These are phyloP conservation scores for Philonicus albiceps DNA, from an alignment of 2,888 invertebrate species.

Conservation along the genomic window DNA sequence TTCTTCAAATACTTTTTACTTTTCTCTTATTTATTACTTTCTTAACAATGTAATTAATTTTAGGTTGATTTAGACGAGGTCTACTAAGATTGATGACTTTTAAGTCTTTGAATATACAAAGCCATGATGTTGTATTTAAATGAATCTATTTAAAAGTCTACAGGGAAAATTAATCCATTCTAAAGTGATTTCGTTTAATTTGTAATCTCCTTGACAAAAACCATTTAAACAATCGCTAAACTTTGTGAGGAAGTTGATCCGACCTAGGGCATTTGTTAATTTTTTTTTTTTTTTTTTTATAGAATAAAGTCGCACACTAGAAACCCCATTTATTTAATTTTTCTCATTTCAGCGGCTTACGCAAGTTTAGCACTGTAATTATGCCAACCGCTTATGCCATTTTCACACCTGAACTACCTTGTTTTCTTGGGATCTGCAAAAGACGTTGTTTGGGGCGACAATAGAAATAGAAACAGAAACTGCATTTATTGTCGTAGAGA, in stretches of 20 bases:
- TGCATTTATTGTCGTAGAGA: background rate
- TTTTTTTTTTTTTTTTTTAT: too few species aligned
- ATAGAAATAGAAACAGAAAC: slow-evolving; percentile 19
- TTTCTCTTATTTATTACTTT: too few species aligned
- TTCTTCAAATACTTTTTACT: too few species aligned
- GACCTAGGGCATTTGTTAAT: background rate
- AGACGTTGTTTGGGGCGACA: background rate
- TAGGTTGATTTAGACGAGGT: too few species aligned
- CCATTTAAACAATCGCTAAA: background rate
- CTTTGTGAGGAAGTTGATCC: background rate
- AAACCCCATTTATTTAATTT: slow-evolving; percentile 15
- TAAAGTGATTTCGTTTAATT: background rate
- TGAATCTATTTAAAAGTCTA: background rate
- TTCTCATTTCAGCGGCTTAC: background rate
- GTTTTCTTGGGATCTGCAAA: background rate
- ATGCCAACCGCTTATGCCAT: background rate
- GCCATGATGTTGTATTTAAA: background rate
- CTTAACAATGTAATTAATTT: too few species aligned
- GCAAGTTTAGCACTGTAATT: background rate
- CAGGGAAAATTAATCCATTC: background rate
- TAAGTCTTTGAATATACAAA: background rate
- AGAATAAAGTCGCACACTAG: background rate
- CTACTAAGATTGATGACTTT: background rate
- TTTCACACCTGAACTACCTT: slow-evolving; percentile 1
- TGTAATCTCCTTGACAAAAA: background rate